Conservation (phyloP, 2,113 vertebrate species). For the Malurus elegans region DNA sequence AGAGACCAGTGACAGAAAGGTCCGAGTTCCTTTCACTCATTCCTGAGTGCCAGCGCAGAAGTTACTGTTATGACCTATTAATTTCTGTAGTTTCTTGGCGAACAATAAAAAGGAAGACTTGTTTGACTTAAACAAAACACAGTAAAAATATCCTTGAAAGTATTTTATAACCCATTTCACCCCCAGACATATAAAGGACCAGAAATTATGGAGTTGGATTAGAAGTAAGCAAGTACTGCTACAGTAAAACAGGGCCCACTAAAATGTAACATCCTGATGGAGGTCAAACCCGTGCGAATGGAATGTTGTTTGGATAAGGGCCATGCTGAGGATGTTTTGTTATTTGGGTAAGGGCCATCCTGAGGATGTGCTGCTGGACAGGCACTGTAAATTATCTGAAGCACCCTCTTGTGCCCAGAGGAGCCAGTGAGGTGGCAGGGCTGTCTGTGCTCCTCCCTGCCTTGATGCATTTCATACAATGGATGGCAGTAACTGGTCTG, state of each 20-base stretch:
- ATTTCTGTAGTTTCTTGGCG: background rate
- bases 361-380: background rate
- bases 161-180: background rate
- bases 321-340: background rate
- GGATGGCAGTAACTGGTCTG: background rate
- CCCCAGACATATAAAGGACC: background rate
- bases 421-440: background rate
- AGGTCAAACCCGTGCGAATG: background rate
- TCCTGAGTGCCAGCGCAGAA: background rate
- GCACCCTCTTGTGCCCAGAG: background rate
- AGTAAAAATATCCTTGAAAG: background rate
- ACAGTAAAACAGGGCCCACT: background rate
- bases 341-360: background rate
- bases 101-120: background rate
- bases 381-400: background rate
- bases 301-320: background rate
- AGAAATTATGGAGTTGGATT: background rate
- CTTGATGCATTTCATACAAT: background rate
- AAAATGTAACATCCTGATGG: background rate
- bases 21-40: background rate
- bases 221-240: background rate
- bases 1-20: background rate
- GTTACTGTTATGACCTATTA: background rate
- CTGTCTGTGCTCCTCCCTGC: background rate
- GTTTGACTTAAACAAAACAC: background rate